A percentile compares a stretch with the other conserved stretches of the same genome.
Conservation (phyloP, 1,140 invertebrate species). For the Argopecten irradians region DNA sequence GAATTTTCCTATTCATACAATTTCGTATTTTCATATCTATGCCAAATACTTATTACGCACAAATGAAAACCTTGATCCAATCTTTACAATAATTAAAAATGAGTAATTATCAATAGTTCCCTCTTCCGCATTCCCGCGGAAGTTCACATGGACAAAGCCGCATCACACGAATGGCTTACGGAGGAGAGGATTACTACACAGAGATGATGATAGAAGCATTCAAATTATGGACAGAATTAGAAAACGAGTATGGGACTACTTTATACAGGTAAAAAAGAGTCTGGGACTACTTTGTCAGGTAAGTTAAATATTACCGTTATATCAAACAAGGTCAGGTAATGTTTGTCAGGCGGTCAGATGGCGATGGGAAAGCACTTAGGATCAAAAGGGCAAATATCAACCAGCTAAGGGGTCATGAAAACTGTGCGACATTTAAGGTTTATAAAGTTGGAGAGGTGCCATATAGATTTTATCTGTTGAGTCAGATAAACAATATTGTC, state of each 20-base stretch:
- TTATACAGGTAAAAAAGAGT: conserved; percentile 58
- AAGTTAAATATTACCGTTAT: not conserved
- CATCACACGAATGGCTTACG: conserved; percentile 72
- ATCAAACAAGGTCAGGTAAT: not conserved
- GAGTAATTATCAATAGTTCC: conserved; percentile 72
- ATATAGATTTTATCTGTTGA: too few species aligned
- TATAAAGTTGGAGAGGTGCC: too few species aligned
- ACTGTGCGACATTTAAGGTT: too few species aligned
- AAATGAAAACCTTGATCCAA: too few species aligned
- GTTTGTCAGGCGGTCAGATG: not conserved
- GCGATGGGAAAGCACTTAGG: not conserved
- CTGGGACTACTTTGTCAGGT: not conserved
- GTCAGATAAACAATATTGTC: too few species aligned
- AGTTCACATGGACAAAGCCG: conserved; percentile 74
- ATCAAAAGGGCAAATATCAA: too few species aligned
- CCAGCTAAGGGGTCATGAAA: too few species aligned
- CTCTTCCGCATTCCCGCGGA: conserved; percentile 70
- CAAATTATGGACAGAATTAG: conserved; percentile 63
- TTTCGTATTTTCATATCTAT: too few species aligned
- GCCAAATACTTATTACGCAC: too few species aligned
- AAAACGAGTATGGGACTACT: conserved; percentile 59
- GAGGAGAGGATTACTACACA: conserved; percentile 63
- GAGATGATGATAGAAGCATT: conserved; percentile 73
- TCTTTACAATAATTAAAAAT: too few species aligned
- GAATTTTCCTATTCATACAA: too few species aligned